A percentile compares a stretch with the other conserved stretches of the same genome.
phyloP scores from a whole-genome alignment of 1,140 invertebrate species.

The Heliconius himera region DNA sequence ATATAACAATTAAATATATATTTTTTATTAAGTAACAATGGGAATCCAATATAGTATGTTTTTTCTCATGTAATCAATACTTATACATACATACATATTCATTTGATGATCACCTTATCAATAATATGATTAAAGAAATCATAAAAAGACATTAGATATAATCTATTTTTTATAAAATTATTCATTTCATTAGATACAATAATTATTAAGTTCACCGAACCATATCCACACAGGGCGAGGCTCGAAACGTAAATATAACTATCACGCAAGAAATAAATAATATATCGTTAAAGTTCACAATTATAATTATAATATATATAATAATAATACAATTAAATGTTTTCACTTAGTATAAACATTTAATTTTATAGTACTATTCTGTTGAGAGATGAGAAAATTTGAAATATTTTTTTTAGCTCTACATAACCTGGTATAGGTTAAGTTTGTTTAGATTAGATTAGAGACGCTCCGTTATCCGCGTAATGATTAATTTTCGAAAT shows the following conservation, averaged over 20 bases:
- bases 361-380: background rate
- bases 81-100: background rate
- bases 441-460: too few relatives aligned
- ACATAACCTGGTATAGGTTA: too few relatives aligned
- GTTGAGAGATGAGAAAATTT: background rate
- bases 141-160: background rate
- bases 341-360: background rate
- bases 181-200: conserved; percentile 4
- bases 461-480: too few relatives aligned
- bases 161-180: background rate
- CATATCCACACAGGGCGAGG: background rate
- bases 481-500: too few relatives aligned
- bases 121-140: background rate
- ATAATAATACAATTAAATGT: background rate
- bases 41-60: background rate
- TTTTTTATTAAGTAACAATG: conserved; percentile 17
- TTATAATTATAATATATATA: background rate
- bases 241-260: background rate
- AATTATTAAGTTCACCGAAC: background rate
- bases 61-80: conserved; percentile 10
- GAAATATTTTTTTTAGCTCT: too few relatives aligned
- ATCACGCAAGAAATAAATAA: background rate
- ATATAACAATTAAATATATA: background rate
- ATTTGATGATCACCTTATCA: background rate
- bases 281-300: background rate